Evolutionary conservation across 2,888 invertebrate genomes (phyloP).

Genomic region (Deroplatys truncata): DNA sequence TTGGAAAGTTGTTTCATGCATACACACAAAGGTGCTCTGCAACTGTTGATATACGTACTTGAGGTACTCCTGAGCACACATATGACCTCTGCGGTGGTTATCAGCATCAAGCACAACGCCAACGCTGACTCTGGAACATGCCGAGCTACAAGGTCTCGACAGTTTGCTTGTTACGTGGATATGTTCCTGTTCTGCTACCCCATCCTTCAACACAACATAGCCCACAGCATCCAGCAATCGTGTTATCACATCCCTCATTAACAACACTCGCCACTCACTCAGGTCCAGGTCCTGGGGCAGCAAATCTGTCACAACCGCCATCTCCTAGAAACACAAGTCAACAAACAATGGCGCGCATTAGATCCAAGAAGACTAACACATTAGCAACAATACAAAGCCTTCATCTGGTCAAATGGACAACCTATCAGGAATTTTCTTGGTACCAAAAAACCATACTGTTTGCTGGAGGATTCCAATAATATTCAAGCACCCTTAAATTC

Average conservation of each 20-base stretch:
- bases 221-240: not conserved
- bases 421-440: too few relatives aligned
- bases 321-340: not conserved
- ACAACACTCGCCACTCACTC: not conserved
- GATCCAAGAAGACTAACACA: too few relatives aligned
- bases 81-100: not conserved
- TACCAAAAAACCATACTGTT: too few relatives aligned
- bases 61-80: not conserved
- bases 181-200: not conserved
- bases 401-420: too few relatives aligned
- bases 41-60: not conserved
- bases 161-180: not conserved
- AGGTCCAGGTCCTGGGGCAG: not conserved
- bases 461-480: too few relatives aligned
- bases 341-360: too few relatives aligned
- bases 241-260: not conserved
- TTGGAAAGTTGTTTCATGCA: too few relatives aligned
- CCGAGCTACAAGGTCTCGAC: not conserved
- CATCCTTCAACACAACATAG: not conserved
- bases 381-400: too few relatives aligned
- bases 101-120: not conserved
- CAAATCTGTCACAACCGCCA: not conserved
- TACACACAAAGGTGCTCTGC: too few relatives aligned
- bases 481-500: too few relatives aligned
- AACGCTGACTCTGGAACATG: not conserved